Evolutionary conservation across 1,140 invertebrate genomes (phyloP), one percentile per base, ranked within the genome.

Genomic region (Olivierus martensii): DNA sequence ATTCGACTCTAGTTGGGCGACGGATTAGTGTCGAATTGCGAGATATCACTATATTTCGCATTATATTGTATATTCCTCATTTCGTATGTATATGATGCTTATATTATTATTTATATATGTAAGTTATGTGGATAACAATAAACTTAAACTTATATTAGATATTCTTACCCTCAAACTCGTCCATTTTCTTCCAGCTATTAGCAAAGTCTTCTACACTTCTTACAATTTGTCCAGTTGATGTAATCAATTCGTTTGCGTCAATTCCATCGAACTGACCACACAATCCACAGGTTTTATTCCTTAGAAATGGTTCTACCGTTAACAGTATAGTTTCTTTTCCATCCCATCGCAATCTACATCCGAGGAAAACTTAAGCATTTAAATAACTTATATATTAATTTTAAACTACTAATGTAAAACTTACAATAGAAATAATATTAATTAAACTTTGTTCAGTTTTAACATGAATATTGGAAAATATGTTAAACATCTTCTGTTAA

Each of bases 251-350:
- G 61, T 87, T 83, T 5, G 67, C 66, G 3, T 66, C 61, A 56
- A 78, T 70, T 0, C 82, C 82, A 67, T 91, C 82, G 49, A 87
- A 72, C 4, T 69, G 74, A 0, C 87, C 87, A 65, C 88, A 92
- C 0, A 92, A 67, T 42, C 88, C 88, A 56, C 76, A 75, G 0
- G 84, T 84, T 59, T 78, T 78, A 63, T 84, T 83, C 80, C 82
- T 87, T 37, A 86, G 64, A n/a, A 53, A 39, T 10, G 5, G 61
- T 64, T 15, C 63, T 44, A 39, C 62, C 60, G 46, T 68, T 2
- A 56, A 10, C 0, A 52, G n/a, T 19, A 56, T 21, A 7, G 49
- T 52, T 15, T 56, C 71, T 56, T 71, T 61, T 2, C 65, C 64
- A 54, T 75, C 72, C 87, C 87, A 91, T 59, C 81, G 80, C 14